Evolutionary conservation across 2,113 vertebrate genomes (phyloP).

Genomic region (Cepphus grylle): DNA sequence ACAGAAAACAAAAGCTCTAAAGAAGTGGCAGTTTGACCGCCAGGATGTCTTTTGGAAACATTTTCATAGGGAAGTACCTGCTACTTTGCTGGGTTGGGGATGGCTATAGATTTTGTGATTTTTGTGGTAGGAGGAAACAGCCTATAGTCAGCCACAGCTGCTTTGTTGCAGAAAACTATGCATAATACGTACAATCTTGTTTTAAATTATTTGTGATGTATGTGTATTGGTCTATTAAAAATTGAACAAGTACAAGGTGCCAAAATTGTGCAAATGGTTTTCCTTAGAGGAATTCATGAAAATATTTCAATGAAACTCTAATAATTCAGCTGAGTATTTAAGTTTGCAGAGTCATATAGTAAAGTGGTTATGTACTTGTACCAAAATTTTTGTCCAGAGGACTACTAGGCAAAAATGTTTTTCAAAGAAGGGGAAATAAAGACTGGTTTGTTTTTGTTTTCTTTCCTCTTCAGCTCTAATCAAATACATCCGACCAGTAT

Average conservation of each 20-base stretch:
- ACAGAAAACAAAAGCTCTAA: not conserved
- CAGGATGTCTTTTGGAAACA: not conserved
- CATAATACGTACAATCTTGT: not conserved
- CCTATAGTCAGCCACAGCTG: not conserved
- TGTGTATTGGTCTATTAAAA: not conserved
- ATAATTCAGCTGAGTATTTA: not conserved
- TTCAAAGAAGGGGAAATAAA: not conserved
- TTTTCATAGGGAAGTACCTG: not conserved
- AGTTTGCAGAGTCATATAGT: not conserved
- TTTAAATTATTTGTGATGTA: not conserved
- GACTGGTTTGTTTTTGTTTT: not conserved
- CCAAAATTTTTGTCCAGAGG: not conserved
- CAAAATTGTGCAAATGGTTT: not conserved
- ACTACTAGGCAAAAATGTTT: not conserved
- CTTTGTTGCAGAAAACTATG: not conserved
- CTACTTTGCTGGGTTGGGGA: not conserved
- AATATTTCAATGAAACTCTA: not conserved
- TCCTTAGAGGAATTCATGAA: not conserved
- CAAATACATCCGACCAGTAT: conserved; percentile 92
- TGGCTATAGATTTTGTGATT: not conserved
- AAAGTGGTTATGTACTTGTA: not conserved
- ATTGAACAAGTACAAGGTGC: not conserved
- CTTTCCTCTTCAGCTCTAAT: conserved; percentile 84
- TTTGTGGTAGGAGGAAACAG: not conserved
- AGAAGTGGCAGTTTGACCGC: not conserved